Evolutionary conservation across 2,113 vertebrate species (phyloP), one percentile per base, ranked within the genome.

Genomic region (Falcunculus frontatus): DNA sequence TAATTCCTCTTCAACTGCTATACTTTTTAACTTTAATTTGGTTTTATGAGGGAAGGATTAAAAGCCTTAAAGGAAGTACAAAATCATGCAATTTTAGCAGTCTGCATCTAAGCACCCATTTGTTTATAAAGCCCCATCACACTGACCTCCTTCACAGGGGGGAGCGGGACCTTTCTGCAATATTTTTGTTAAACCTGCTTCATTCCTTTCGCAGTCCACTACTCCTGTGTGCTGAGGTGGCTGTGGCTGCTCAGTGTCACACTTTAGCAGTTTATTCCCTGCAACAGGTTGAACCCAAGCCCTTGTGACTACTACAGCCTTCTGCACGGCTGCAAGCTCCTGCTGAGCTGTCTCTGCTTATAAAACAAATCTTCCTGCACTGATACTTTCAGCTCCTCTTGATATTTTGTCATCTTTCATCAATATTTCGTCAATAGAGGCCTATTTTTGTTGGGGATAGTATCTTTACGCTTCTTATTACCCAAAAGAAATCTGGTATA

Each of bases 201-300:
- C 17, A 53, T 29, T 96, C 18, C 86, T 91, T 95, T 93, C 60
- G 84, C 59, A 94, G 57, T 37, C 17, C 37, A 21, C 17, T 72
- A 87, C 15, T 33, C 69, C n/a, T 53, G 44, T 76, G 81, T 50
- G 68, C 37, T 73, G 63, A 92, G 41, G 9, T 52, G 55, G 33
- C 44, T 91, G 42, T 29, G 95, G 29, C 1, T 35, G 57, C 25
- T 16, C 11, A 44, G 23, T 19, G 80, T 47, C 69, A 56, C 29
- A 13, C 23, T 82, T 19, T 17, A 37, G 59, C 59, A 65, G 16
- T 74, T 90, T 52, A 52, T 60, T 68, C 42, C 29, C 21, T 57
- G 16, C 41, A 56, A 47, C 4, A 76, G 1, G 13, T n/a, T 41
- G 53, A 49, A 53, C 11, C 64, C 57, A 42, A 94, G 13, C 70